phyloP scores from a whole-genome alignment of 2,888 invertebrate genomes.

The Crocallis elinguaria region DNA sequence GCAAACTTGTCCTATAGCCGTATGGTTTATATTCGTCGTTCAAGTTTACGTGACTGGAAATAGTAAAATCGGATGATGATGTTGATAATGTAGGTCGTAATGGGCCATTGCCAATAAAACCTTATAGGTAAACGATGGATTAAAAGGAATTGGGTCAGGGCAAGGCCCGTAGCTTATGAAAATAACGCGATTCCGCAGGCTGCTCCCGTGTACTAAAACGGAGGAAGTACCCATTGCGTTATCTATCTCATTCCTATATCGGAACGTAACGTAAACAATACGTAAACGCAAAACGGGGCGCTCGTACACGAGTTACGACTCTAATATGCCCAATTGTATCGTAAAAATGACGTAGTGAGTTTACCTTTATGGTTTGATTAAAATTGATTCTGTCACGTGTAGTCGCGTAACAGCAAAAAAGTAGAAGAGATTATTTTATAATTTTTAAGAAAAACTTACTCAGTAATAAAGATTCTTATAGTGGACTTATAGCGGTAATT shows the following conservation, averaged over 20 bases:
- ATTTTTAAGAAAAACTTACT: not conserved
- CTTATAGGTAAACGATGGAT: constrained; percentile 85
- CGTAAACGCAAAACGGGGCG: constrained; percentile 42
- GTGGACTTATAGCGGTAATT: not conserved
- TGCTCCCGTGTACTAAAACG: constrained; percentile 55
- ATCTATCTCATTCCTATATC: constrained; percentile 54
- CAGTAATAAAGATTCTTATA: not conserved
- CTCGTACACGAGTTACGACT: constrained; percentile 41
- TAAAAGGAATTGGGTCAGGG: constrained; percentile 82
- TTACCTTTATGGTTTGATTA: constrained; percentile 38
- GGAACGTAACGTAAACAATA: constrained; percentile 46
- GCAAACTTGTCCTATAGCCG: constrained; percentile 52
- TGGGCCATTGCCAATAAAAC: constrained; percentile 84
- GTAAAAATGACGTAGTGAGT: constrained; percentile 35
- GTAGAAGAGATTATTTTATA: constrained; percentile 5
- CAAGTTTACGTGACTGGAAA: constrained; percentile 84
- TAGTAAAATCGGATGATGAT: constrained; percentile 85
- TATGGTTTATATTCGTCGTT: constrained; percentile 80
- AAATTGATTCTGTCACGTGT: constrained; percentile 30
- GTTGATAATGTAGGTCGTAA: constrained; percentile 84
- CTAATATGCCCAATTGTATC: constrained; percentile 38
- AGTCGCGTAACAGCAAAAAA: constrained; percentile 9
- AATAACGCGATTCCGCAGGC: constrained; percentile 68
- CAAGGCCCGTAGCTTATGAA: constrained; percentile 75
- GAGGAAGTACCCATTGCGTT: constrained; percentile 59